Base-by-base conservation (phyloP, 2,888 invertebrate species). In the Lycia hirtaria region DNA sequence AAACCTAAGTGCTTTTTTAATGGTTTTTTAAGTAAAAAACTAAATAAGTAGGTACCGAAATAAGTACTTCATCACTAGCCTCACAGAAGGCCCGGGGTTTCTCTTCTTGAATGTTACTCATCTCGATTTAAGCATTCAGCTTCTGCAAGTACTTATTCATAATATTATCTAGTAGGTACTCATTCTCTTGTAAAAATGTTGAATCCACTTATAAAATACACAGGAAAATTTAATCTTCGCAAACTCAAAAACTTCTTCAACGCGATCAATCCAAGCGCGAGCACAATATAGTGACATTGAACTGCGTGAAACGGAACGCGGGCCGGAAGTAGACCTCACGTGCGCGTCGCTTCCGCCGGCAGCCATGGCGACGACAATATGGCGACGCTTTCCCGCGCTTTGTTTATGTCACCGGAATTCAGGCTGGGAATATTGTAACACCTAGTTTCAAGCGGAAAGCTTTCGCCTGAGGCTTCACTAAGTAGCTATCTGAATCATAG, bases 281-380 rank as follows among this genome's bases (percentile, higher is more conserved):
- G 69, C 69, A 74, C 73, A 80, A 83, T 81, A 82, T 83, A 81
- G 75, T 87, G 86, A 88, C 87, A 87, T 87, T 88, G 87, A 87
- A 85, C 82, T 82, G 88, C 83, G 87, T 87, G 81, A 80, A 88
- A 86, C 87, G 88, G 88, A 87, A 88, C 83, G 84, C 73, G 69
- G 43, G 69, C 80, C 88, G 90, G 90, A 91, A 88, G 85, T 76
- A 76, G 75, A 80, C 80, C 81, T 87, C 90, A 90, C 91, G 90
- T 89, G 90, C 88, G 87, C 87, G 83, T 83, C 80, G 80, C 85
- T 87, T 91, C 90, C 89, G 87, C 74, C 77, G 78, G 82, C 82
- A 78, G 84, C 81, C 82, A 88, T 87, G 87, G 85, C 87, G 85
- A 73, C 83, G 81, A 80, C 88, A 88, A 88, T 81, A 88, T 88